phyloP scores from a whole-genome alignment of 1,140 invertebrate genomes.

The Aphaenogaster floridana region DNA sequence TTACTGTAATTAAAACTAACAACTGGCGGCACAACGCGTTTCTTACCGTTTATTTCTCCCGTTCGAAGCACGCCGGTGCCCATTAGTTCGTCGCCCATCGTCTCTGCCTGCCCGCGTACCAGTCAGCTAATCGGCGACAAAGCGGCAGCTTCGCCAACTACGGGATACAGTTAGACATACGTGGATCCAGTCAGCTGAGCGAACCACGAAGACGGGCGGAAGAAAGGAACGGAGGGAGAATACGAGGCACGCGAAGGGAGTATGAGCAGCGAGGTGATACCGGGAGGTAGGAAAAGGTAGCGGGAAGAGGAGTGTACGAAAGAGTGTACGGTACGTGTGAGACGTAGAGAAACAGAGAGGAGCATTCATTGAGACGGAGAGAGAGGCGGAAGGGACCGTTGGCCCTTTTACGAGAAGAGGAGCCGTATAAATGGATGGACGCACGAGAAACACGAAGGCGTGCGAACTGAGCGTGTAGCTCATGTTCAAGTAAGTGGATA shows the following conservation, averaged over 20 bases:
- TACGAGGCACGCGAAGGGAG: constrained; percentile 20
- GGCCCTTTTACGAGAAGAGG: constrained; percentile 39
- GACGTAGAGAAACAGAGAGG: constrained; percentile 29
- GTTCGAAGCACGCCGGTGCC: constrained; percentile 27
- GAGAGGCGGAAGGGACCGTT: constrained; percentile 35
- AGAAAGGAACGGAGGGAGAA: constrained; percentile 38
- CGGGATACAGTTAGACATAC: constrained; percentile 70
- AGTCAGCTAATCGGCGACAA: constrained; percentile 68
- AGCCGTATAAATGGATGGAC: constrained; percentile 45
- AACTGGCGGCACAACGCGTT: constrained; percentile 30
- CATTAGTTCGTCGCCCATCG: constrained; percentile 29
- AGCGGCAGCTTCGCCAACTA: constrained; percentile 69
- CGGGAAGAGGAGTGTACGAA: constrained; percentile 30
- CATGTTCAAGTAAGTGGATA: constrained; percentile 58
- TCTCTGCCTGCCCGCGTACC: constrained; percentile 43
- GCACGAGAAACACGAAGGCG: constrained; percentile 54
- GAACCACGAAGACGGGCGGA: constrained; percentile 34
- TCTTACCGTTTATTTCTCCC: constrained; percentile 53
- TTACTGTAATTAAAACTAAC: constrained; percentile 63
- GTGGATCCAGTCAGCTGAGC: constrained; percentile 50
- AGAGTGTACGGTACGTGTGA: background rate
- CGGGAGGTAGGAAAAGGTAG: constrained; percentile 42
- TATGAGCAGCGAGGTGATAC: constrained; percentile 24
- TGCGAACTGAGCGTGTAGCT: constrained; percentile 52
- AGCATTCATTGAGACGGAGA: constrained; percentile 37